A percentile compares a stretch with the other conserved stretches of the same genome.
phyloP scores from a whole-genome alignment of 2,888 invertebrate species.

The Agrenia bidenticulata region DNA sequence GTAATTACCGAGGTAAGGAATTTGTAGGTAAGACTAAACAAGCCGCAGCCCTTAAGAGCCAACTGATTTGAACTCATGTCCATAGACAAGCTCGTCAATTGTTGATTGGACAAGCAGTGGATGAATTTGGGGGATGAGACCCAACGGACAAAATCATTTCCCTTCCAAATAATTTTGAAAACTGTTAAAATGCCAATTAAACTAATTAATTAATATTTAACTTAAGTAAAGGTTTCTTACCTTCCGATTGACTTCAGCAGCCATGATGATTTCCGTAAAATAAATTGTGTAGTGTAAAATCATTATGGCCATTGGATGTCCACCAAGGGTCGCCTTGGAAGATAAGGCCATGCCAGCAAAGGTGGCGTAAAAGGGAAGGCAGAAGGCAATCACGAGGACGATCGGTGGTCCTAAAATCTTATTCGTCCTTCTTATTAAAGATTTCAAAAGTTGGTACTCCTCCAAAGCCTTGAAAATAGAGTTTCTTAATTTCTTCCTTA shows the following conservation, averaged over 20 bases:
- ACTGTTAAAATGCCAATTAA: no score
- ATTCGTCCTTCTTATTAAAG: conserved; percentile 23
- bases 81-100: conserved; percentile 27
- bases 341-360: conserved; percentile 18
- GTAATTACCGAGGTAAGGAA: conserved; percentile 30
- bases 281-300: conserved; percentile 27
- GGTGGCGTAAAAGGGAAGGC: conserved; percentile 25
- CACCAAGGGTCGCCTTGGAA: no score
- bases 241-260: conserved; percentile 24
- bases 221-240: conserved; percentile 8
- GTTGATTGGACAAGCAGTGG: conserved; percentile 15
- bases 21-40: conserved; percentile 28
- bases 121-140: conserved; percentile 20
- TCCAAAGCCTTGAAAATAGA: conserved; percentile 7
- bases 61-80: conserved; percentile 27
- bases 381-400: conserved; percentile 24
- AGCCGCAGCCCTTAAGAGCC: conserved; percentile 28
- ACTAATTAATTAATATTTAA: no score
- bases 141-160: conserved; percentile 33
- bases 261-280: conserved; percentile 22
- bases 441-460: conserved; percentile 14
- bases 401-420: conserved; percentile 19
- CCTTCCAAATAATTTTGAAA: no score
- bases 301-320: conserved; percentile 11
- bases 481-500: not conserved